Evolutionary conservation across 2,797 vertebrate genomes (phyloP).

Genomic region (Aplochiton taeniatus): DNA sequence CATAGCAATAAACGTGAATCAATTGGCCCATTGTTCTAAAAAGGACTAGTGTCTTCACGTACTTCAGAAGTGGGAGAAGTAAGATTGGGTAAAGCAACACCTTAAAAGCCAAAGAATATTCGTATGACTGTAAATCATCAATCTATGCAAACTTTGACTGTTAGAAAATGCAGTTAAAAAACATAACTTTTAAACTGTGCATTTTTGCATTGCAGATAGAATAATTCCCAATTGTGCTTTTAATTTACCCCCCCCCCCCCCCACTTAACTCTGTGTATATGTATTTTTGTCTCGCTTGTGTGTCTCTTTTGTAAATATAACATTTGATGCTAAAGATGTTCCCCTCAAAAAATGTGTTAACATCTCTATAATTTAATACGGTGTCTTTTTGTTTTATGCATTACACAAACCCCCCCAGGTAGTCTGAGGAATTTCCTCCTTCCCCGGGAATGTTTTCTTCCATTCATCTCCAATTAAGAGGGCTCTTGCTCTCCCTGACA

Average conservation of each 20-base stretch:
- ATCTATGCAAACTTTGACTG: slow-evolving; percentile 2
- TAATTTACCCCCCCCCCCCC: too few species aligned
- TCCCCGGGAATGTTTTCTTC: slow-evolving; percentile 22
- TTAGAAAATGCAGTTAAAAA: slow-evolving; percentile 24
- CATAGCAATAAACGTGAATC: slow-evolving; percentile 32
- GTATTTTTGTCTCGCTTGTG: slow-evolving; percentile 3
- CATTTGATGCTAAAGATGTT: slow-evolving; percentile 1
- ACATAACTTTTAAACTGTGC: slow-evolving; percentile 16
- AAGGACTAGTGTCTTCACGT: slow-evolving; percentile 3
- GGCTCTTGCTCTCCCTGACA: slow-evolving; percentile 16
- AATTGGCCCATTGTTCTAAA: slow-evolving; percentile 24
- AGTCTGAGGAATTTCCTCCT: slow-evolving; percentile 29
- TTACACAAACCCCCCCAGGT: slow-evolving; percentile 21
- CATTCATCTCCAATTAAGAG: slow-evolving; percentile 17
- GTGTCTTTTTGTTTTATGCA: slow-evolving; percentile 20
- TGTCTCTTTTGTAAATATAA: slow-evolving; percentile 24
- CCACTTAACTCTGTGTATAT: slow-evolving; percentile 36
- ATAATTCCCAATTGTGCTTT: slow-evolving; percentile 5
- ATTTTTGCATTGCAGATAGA: slow-evolving; percentile 12
- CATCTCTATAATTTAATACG: slow-evolving; percentile 10
- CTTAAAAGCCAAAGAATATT: slow-evolving; percentile 2
- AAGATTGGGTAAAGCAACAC: slow-evolving; percentile 13
- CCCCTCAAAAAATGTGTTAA: neutral
- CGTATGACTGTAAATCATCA: neutral
- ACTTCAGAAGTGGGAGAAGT: slow-evolving; percentile 19